Evolutionary conservation across 2,113 vertebrate species (phyloP).

Genomic region (Steatornis caripensis): DNA sequence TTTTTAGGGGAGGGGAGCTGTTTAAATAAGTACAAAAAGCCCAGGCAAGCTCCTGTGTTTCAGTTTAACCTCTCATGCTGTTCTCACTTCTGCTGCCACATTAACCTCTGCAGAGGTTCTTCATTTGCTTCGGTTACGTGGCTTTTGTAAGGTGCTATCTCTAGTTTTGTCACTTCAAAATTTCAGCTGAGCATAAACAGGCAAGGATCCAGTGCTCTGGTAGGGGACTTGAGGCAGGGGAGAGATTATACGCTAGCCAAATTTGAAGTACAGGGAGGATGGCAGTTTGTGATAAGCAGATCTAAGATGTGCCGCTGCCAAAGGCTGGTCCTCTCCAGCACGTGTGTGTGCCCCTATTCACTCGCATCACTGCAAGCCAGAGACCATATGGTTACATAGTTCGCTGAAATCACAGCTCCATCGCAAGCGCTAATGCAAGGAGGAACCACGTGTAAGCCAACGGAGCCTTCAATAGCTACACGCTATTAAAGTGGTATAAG

Average conservation of each 20-base stretch:
- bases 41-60: background rate
- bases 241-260: background rate
- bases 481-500: background rate
- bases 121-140: background rate
- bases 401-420: background rate
- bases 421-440: background rate
- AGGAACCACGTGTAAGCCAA: rapidly evolving
- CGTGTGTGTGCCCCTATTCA: background rate
- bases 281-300: background rate
- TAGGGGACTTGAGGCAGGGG: background rate
- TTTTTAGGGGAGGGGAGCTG: background rate
- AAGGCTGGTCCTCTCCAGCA: background rate
- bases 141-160: background rate
- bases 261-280: background rate
- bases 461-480: background rate
- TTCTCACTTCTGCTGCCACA: background rate
- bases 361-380: background rate
- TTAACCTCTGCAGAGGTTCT: background rate
- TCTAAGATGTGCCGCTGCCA: background rate
- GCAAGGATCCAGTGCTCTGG: background rate
- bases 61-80: background rate
- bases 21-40: background rate
- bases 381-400: rapidly evolving
- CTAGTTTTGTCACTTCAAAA: background rate
- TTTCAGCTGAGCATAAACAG: background rate